These are phyloP conservation scores for Sorex fumeus DNA, from an alignment of 2,113 vertebrate genomes.

Conservation along the genomic window DNA sequence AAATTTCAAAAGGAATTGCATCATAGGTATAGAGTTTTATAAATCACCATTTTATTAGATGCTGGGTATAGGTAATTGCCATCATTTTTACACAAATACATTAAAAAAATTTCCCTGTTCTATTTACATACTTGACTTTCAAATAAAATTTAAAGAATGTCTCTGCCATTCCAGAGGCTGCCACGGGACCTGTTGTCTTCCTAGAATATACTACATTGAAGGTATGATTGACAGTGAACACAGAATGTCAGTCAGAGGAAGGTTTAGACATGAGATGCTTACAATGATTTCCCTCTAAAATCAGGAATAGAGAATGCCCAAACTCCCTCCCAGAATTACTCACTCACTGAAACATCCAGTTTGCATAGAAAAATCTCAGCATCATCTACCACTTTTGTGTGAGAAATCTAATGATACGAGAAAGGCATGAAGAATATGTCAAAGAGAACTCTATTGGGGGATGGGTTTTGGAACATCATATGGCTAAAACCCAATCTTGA, in stretches of 20 bases:
- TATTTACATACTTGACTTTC: too few species aligned
- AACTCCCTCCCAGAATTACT: neutral
- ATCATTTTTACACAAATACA: too few species aligned
- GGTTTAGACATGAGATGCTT: neutral
- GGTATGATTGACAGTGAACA: neutral
- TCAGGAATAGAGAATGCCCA: neutral
- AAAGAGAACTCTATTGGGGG: neutral
- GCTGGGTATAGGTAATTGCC: neutral
- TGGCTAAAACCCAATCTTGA: too few species aligned
- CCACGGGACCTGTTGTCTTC: neutral
- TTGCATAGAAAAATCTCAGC: neutral
- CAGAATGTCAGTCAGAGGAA: neutral
- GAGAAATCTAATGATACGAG: neutral
- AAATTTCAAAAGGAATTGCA: neutral
- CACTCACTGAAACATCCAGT: neutral
- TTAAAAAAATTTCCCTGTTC: too few species aligned
- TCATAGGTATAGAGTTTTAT: neutral
- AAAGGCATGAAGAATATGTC: neutral
- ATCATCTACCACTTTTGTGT: neutral
- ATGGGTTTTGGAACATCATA: too few species aligned
- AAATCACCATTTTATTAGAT: neutral
- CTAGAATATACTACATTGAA: neutral
- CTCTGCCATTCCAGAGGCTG: neutral
- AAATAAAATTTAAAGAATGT: too few species aligned
- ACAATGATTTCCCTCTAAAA: neutral